Evolutionary conservation across 2,888 invertebrate genomes (phyloP), one percentile per base, ranked within the genome.

Genomic region (Drosophila mayaguana): DNA sequence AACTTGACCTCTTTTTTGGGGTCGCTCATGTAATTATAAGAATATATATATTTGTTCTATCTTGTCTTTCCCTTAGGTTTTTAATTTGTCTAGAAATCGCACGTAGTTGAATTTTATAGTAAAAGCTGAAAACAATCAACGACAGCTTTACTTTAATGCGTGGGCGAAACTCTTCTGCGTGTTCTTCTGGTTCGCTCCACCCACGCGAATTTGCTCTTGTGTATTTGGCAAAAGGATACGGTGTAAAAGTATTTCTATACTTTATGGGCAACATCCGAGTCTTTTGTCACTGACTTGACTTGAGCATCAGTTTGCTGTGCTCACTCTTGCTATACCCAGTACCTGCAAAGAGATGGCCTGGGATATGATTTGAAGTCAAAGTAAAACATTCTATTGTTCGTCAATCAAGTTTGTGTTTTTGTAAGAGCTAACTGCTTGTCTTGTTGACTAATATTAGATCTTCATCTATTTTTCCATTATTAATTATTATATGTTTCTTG

Each of bases 31-130:
- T 28, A 9, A 5, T n/a, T 46, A 6, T 46, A 25, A 3, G 5
- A 2, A n/a, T 25, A 9, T 25, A 25, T 51, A 53, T 25, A 25
- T 54, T 48, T 36, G 11, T 36, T 36, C 32, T 32, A 2, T 9
- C 1, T 32, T 16, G 11, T 11, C 32, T 32, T 42, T 50, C 62
- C 42, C 45, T 51, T 25, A 16, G 22, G 25, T 55, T 42, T n/a
- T 64, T 69, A 83, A 86, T 76, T 78, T 78, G 63, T 78, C 71
- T 83, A 63, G 50, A 53, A 40, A 43, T 42, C 57, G 48, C 69
- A 56, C 51, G 32, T 57, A 69, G 65, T 68, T 57, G 48, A 61
- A 69, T 55, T 68, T 76, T 72, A 67, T 64, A 57, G 42, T 42
- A 20, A 56, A 46, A 55, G 50, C 55, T 48, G 46, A 72, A 74